A percentile compares a stretch with the other conserved stretches of the same genome.
These are phyloP conservation scores for Danaus plexippus DNA, from an alignment of 1,140 invertebrate species.

Conservation along the genomic window DNA sequence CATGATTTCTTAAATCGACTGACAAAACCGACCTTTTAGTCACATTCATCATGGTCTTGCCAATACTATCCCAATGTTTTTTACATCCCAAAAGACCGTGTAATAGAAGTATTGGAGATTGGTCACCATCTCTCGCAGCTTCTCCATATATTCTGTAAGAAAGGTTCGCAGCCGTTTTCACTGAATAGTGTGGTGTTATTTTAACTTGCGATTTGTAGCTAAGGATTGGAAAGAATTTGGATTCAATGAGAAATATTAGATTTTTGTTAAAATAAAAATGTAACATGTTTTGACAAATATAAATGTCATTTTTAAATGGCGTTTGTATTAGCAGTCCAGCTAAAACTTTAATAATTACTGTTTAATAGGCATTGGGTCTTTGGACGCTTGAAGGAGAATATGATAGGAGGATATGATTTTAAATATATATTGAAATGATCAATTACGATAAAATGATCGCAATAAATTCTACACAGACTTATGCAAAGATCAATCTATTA, in stretches of 20 bases:
- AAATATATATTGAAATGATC: too few species aligned
- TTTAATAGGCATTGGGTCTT: too few species aligned
- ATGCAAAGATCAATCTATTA: too few species aligned
- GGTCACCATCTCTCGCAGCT: slow-evolving; percentile 21
- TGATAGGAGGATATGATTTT: too few species aligned
- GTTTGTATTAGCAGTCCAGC: too few species aligned
- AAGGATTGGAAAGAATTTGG: slow-evolving; percentile 4
- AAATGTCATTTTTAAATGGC: slow-evolving; percentile 2
- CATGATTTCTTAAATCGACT: slow-evolving; percentile 92
- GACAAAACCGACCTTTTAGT: slow-evolving; percentile 80
- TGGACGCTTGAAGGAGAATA: too few species aligned
- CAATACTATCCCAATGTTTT: slow-evolving; percentile 84
- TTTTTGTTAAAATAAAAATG: slow-evolving; percentile 13
- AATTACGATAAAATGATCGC: too few species aligned
- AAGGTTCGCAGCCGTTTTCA: slow-evolving; percentile 29
- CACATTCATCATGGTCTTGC: slow-evolving; percentile 79
- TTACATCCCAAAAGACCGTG: slow-evolving; percentile 89
- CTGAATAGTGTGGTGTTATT: slow-evolving; percentile 7
- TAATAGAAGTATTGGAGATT: slow-evolving; percentile 82
- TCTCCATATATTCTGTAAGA: slow-evolving; percentile 40
- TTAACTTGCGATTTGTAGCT: slow-evolving; percentile 10
- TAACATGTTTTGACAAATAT: slow-evolving; percentile 19
- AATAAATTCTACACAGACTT: too few species aligned
- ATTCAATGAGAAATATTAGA: slow-evolving; percentile 12
- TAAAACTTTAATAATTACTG: too few species aligned